Conservation (phyloP, 2,113 vertebrate species). For the Poeciliopsis occidentalis region DNA sequence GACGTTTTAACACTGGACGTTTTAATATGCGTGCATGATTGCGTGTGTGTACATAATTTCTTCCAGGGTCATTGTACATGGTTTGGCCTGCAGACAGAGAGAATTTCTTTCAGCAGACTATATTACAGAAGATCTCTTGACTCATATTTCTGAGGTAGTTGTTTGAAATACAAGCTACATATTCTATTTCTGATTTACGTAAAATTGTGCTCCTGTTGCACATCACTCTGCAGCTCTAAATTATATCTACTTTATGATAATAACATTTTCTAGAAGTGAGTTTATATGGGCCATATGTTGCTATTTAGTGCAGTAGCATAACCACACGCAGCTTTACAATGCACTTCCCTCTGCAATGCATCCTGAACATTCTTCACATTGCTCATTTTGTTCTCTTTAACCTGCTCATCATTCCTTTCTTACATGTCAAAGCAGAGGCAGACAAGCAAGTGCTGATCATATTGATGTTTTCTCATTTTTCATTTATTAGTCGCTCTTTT, state of each 20-base stretch:
- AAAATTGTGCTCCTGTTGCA: not conserved
- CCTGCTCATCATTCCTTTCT: conserved; percentile 39
- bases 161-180: too few relatives aligned
- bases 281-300: not conserved
- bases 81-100: too few relatives aligned
- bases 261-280: not conserved
- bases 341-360: not conserved
- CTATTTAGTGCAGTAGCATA: not conserved
- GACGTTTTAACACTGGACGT: too few relatives aligned
- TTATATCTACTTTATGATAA: not conserved
- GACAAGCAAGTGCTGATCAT: conserved; percentile 45
- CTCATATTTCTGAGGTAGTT: too few relatives aligned
- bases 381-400: conserved; percentile 20
- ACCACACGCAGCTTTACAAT: not conserved
- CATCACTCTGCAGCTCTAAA: not conserved
- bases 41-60: too few relatives aligned
- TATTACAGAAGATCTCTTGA: too few relatives aligned
- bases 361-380: conserved; percentile 2
- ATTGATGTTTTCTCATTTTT: conserved; percentile 49
- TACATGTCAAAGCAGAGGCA: conserved; percentile 32
- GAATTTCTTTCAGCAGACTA: too few relatives aligned
- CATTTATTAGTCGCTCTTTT: conserved; percentile 45
- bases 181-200: too few relatives aligned
- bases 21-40: too few relatives aligned
- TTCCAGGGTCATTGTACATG: too few relatives aligned